Conservation (phyloP, 2,888 invertebrate species). For the Coremacera marginata region DNA sequence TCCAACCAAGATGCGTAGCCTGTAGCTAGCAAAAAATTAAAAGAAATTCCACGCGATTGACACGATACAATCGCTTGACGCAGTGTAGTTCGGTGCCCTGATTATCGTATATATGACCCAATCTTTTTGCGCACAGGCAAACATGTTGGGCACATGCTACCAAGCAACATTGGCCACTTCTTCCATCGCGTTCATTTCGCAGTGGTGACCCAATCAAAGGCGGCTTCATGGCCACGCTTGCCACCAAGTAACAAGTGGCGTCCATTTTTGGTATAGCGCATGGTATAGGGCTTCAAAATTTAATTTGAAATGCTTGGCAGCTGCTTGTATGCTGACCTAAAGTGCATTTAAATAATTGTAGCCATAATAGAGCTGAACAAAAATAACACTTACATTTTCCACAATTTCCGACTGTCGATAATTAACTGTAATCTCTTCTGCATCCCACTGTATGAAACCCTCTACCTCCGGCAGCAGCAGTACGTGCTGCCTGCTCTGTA, state of each 20-base stretch:
- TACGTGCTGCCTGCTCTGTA: too few species aligned
- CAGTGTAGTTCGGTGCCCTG: constrained; percentile 98
- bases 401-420: constrained; percentile 87
- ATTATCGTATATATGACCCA: constrained; percentile 96
- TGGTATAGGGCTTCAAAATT: constrained; percentile 82
- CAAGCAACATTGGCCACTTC: constrained; percentile 92
- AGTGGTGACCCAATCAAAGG: constrained; percentile 98
- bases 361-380: not conserved
- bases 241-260: constrained; percentile 89
- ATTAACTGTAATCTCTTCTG: constrained; percentile 80
- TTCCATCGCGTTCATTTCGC: constrained; percentile 98
- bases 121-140: too few species aligned
- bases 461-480: constrained; percentile 82
- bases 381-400: constrained; percentile 60
- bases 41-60: constrained; percentile 89
- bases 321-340: too few species aligned
- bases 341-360: constrained; percentile 70
- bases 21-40: constrained; percentile 93
- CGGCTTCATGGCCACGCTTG: constrained; percentile 91
- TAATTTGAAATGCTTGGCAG: too few species aligned
- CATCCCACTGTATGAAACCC: constrained; percentile 82
- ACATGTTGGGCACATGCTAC: constrained; percentile 95
- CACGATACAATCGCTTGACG: constrained; percentile 83
- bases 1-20: constrained; percentile 93
- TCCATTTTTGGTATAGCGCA: constrained; percentile 85